Evolutionary conservation across 2,113 vertebrate species (phyloP), one percentile per base, ranked within the genome.

Genomic region (Ictalurus furcatus): DNA sequence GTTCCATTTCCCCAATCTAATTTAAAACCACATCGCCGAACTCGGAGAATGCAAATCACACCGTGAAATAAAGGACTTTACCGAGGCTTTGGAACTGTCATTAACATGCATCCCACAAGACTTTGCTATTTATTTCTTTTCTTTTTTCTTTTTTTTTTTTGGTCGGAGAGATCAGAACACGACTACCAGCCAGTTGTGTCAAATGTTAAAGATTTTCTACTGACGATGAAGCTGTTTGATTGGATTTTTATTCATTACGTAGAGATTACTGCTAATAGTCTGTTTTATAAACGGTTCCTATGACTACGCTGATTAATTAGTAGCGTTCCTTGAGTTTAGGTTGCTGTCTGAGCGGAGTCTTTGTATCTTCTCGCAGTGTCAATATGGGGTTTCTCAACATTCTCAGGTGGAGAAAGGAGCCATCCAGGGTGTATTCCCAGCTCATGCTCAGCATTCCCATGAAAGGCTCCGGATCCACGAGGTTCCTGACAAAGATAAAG

Each of bases 1-100:
- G 79, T 89, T 84, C 86, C 69, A 86, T 87, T 84, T 88, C 90
- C 90, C 90, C 11, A 56, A 88, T 91, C 90, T 91, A 89, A 90
- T 91, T 91, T 91, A 91, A 89, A 91, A 91, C 86, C 56, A 85
- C 67, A 87, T 90, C 30, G 40, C 67, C 16, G 87, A 52, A 79
- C 83, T 84, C 84, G 7, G 58, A 90, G 86, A 91, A 90, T 90
- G 88, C 88, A 90, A 85, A 91, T 91, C 67, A 79, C 86, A 61
- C 69, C 19, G 11, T 54, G 58, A 87, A 88, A 86, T 86, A 85
- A 91, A 87, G 52, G 87, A 85, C 63, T 85, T 78, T 85, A 83
- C 88, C 59, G 34, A 58, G 67, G 89, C 84, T 82, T 61, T 69
- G 85, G 63, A 58, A 76, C 67, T 59, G 89, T 88, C 88, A 88